A percentile compares a stretch with the other conserved stretches of the same genome.
Evolutionary conservation across 2,797 vertebrate genomes (phyloP).

Genomic region (Pitangus sulphuratus): DNA sequence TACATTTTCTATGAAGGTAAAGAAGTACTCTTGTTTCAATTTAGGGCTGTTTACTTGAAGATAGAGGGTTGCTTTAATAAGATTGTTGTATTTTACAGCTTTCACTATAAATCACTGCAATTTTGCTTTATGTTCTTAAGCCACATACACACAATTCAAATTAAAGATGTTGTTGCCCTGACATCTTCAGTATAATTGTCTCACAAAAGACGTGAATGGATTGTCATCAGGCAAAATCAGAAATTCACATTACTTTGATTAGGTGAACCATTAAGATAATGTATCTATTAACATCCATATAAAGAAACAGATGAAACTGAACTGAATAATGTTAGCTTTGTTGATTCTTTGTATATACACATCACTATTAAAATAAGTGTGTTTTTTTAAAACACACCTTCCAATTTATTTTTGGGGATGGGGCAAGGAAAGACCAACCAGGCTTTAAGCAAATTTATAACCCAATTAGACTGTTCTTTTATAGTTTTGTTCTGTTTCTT

Average conservation of each 20-base stretch:
- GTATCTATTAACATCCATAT: not conserved
- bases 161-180: not conserved
- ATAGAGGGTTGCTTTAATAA: not conserved
- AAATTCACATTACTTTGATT: not conserved
- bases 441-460: conserved; percentile 17
- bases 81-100: not conserved
- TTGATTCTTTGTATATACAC: not conserved
- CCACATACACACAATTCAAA: not conserved
- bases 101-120: not conserved
- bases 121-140: conserved; percentile 15
- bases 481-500: not conserved
- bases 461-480: not conserved
- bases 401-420: not conserved
- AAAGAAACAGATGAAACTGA: conserved; percentile 3
- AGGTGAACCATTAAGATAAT: not conserved
- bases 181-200: not conserved
- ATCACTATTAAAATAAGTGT: not conserved
- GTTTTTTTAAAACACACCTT: not conserved
- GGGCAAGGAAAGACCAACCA: not conserved
- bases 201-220: not conserved
- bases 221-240: conserved; percentile 16
- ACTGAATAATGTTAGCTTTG: not conserved
- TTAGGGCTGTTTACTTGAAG: not conserved
- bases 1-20: not conserved
- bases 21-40: not conserved